A percentile compares a stretch with the other conserved stretches of the same genome.
These are phyloP conservation scores for Drosophila lutescens DNA, from an alignment of 2,888 invertebrate genomes.

Conservation along the genomic window DNA sequence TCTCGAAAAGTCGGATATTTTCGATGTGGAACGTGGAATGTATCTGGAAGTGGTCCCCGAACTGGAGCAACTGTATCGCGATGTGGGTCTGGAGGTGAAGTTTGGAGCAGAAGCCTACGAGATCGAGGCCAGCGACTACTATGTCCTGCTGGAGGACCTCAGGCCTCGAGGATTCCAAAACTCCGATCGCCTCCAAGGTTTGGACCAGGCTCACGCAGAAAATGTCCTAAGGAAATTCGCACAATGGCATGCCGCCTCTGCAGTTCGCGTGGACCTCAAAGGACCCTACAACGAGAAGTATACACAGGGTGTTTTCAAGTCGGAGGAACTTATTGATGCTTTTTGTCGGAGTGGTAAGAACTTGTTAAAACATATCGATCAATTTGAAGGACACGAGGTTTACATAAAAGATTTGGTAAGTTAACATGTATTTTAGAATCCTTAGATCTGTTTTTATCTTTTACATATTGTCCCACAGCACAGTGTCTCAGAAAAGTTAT, in stretches of 20 bases:
- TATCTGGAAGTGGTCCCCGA: constrained; percentile 69
- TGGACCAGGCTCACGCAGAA: constrained; percentile 71
- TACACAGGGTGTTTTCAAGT: constrained; percentile 15
- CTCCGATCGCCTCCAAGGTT: constrained; percentile 70
- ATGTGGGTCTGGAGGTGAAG: constrained; percentile 53
- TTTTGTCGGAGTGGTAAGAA: constrained; percentile 11
- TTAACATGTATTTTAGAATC: not conserved
- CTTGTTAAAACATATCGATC: constrained; percentile 24
- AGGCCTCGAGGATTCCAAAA: constrained; percentile 66
- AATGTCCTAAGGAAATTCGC: constrained; percentile 75
- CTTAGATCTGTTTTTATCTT: not conserved
- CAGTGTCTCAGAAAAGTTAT: constrained; percentile 11
- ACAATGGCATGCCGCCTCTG: constrained; percentile 82
- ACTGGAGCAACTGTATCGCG: constrained; percentile 68
- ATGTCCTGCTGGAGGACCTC: constrained; percentile 76
- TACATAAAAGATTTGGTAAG: constrained; percentile 38
- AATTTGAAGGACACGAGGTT: constrained; percentile 26
- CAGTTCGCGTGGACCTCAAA: constrained; percentile 59
- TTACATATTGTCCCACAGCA: not conserved
- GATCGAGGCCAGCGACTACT: constrained; percentile 19
- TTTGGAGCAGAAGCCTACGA: constrained; percentile 60
- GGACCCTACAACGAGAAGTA: constrained; percentile 48
- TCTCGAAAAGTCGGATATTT: constrained; percentile 56
- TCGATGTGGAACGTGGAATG: constrained; percentile 69
- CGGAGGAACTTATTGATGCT: constrained; percentile 10